Percentiles rank a stretch among this genome's conserved stretches.
Evolutionary conservation across 2,888 invertebrate genomes (phyloP).

Genomic region (Drosophila falleni): DNA sequence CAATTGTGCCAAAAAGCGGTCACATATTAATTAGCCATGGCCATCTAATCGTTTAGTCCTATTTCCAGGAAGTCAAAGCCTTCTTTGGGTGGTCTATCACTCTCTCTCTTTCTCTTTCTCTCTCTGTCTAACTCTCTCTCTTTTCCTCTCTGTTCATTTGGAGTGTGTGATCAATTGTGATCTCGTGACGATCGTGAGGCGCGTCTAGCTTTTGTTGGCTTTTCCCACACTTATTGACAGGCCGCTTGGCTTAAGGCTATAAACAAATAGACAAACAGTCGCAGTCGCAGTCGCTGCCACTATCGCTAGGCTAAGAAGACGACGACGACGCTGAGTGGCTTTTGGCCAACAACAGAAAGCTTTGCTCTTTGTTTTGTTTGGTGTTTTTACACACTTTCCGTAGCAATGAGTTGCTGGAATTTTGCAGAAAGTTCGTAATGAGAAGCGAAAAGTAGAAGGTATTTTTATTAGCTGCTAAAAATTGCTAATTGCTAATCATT

Average conservation of each 20-base stretch:
- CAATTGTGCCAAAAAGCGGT: constrained; percentile 74
- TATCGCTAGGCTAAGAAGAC: constrained; percentile 29
- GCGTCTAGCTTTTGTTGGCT: constrained; percentile 72
- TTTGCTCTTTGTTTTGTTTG: constrained; percentile 12
- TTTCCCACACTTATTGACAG: constrained; percentile 77
- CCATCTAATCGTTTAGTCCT: constrained; percentile 30
- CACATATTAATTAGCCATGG: constrained; percentile 75
- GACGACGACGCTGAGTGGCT: constrained; percentile 57
- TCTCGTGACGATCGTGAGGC: constrained; percentile 52
- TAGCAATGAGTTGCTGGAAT: constrained; percentile 5
- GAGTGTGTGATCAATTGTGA: constrained; percentile 37
- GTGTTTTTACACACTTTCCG: constrained; percentile 31
- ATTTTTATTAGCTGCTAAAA: constrained; percentile 2
- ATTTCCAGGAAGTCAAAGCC: constrained; percentile 57
- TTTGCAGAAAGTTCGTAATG: not conserved
- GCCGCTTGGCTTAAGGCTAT: constrained; percentile 71
- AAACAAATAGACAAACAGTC: constrained; percentile 76
- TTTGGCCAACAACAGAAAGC: constrained; percentile 64
- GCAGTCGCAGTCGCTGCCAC: constrained; percentile 19
- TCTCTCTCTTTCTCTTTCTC: not conserved
- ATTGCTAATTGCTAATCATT: not conserved
- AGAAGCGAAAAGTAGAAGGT: not conserved
- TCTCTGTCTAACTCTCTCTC: not conserved
- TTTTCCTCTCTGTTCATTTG: constrained; percentile 14
- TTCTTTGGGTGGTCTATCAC: constrained; percentile 59